Evolutionary conservation across 2,113 vertebrate species (phyloP).

Genomic region (Saccopteryx bilineata): DNA sequence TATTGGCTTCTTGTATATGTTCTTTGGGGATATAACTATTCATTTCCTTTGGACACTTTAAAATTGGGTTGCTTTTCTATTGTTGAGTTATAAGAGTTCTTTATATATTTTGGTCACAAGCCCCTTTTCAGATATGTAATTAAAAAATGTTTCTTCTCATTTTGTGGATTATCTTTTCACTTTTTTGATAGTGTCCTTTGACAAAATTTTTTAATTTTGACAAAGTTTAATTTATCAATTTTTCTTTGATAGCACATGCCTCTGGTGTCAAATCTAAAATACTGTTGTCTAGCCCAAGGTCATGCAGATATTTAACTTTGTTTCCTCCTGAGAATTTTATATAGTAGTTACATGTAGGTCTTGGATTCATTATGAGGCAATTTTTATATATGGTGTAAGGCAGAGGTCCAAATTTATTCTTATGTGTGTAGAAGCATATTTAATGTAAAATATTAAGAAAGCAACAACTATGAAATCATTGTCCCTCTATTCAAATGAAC

Average conservation of each 20-base stretch:
- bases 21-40: neutral
- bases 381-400: neutral
- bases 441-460: conserved; percentile 57
- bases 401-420: neutral
- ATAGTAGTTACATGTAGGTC: neutral
- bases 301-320: neutral
- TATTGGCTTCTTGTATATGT: neutral
- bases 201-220: conserved; percentile 15
- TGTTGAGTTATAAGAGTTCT: conserved; percentile 27
- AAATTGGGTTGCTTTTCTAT: neutral
- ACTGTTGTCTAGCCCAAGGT: neutral
- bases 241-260: neutral
- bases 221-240: neutral
- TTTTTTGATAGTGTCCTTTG: conserved; percentile 15
- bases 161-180: neutral
- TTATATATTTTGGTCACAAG: neutral
- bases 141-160: neutral
- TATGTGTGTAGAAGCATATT: neutral
- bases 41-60: neutral
- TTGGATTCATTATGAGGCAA: neutral
- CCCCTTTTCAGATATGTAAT: neutral
- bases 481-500: conserved; percentile 41
- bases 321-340: neutral
- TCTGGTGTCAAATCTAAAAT: neutral
- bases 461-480: neutral